Conservation (phyloP, 2,113 vertebrate genomes). For the Orcinus orca region DNA sequence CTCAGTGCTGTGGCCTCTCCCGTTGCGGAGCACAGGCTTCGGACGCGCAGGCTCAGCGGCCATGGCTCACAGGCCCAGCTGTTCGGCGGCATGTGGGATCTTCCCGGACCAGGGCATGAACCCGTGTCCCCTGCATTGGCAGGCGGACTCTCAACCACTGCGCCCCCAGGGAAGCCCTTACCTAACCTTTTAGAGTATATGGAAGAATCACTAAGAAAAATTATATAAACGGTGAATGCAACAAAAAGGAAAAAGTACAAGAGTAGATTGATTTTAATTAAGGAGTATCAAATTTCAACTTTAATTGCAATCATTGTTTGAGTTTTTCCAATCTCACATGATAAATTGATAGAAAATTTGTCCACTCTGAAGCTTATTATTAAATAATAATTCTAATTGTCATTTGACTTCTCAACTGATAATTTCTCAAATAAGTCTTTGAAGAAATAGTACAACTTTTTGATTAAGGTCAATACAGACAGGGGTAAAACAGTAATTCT, state of each 20-base stretch:
- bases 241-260: not conserved
- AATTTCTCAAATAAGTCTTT: conserved; percentile 35
- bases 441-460: not conserved
- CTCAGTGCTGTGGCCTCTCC: too few relatives aligned
- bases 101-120: too few relatives aligned
- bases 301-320: conserved; percentile 42
- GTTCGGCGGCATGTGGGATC: too few relatives aligned
- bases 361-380: not conserved
- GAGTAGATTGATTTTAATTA: conserved; percentile 34
- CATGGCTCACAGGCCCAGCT: too few relatives aligned
- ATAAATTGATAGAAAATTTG: conserved; percentile 38
- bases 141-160: too few relatives aligned
- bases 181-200: conserved; percentile 8
- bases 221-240: not conserved
- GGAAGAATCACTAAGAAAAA: conserved; percentile 14
- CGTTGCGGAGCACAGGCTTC: too few relatives aligned
- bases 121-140: too few relatives aligned
- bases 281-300: conserved; percentile 43
- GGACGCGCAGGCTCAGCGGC: too few relatives aligned
- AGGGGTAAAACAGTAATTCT: not conserved
- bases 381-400: not conserved
- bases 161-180: not conserved
- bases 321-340: conserved; percentile 11
- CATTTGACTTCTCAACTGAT: not conserved
- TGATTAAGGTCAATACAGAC: not conserved